These are phyloP conservation scores for Drepana arcuata DNA, from an alignment of 1,140 invertebrate species.

Conservation along the genomic window DNA sequence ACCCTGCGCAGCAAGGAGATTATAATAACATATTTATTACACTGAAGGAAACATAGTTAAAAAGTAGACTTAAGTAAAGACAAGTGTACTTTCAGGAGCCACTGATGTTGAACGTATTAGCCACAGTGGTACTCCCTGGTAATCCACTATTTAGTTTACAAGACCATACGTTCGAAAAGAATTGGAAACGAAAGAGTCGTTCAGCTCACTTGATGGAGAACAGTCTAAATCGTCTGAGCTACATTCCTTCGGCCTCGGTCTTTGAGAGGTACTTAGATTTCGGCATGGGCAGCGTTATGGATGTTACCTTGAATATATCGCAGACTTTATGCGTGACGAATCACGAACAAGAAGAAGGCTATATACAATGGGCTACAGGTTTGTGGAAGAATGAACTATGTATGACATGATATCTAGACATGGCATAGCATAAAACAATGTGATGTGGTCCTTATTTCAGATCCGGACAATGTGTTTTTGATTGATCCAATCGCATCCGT, in stretches of 20 bases:
- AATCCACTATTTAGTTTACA: conserved; percentile 33
- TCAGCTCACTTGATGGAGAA: conserved; percentile 53
- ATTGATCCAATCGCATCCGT: conserved; percentile 43
- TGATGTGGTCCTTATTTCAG: conserved; percentile 32
- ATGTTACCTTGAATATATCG: conserved; percentile 51
- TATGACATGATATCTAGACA: too few relatives aligned
- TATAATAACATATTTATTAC: too few relatives aligned
- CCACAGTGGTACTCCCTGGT: conserved; percentile 34
- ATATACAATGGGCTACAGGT: conserved; percentile 59
- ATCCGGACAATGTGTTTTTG: conserved; percentile 51
- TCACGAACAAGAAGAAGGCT: conserved; percentile 45
- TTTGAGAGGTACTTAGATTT: conserved; percentile 57
- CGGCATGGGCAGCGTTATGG: conserved; percentile 38
- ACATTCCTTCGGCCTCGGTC: conserved; percentile 49
- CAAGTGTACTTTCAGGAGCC: conserved; percentile 51
- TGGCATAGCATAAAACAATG: too few relatives aligned
- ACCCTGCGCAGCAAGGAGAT: too few relatives aligned
- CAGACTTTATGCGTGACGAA: conserved; percentile 59
- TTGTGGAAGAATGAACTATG: too few relatives aligned
- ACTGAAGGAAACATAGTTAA: too few relatives aligned
- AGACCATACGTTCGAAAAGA: conserved; percentile 43
- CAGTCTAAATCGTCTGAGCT: conserved; percentile 40
- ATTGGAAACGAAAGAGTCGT: conserved; percentile 37
- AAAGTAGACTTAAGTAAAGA: too few relatives aligned
- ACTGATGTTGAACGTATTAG: conserved; percentile 41